A percentile compares a stretch with the other conserved stretches of the same genome.
Conservation (phyloP, 2,113 vertebrate genomes). For the Piprites chloris region DNA sequence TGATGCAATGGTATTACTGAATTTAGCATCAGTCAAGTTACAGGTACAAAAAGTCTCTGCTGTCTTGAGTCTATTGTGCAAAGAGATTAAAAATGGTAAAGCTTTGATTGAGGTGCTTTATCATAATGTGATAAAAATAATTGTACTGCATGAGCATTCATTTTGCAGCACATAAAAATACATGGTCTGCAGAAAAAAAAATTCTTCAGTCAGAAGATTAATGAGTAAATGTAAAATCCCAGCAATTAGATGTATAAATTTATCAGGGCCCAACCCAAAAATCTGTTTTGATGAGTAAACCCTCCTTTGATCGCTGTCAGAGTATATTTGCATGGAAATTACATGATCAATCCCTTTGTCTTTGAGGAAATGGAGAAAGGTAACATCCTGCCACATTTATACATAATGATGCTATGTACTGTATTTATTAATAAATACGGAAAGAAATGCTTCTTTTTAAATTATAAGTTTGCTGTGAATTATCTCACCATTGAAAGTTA, state of each 20-base stretch:
- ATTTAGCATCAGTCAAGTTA: conserved; percentile 24
- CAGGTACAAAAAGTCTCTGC: conserved; percentile 1
- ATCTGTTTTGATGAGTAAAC: conserved; percentile 13
- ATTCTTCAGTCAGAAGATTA: background rate
- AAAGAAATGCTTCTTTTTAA: background rate
- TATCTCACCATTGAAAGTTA: background rate
- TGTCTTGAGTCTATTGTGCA: conserved; percentile 25
- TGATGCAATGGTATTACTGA: background rate
- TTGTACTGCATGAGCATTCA: background rate
- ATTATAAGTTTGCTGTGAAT: conserved; percentile 1
- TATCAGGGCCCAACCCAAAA: background rate
- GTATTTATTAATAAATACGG: conserved; percentile 30
- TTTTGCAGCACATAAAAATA: conserved; percentile 39
- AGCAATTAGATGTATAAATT: background rate
- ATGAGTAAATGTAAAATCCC: background rate
- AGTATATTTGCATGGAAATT: conserved; percentile 29
- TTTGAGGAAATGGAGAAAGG: background rate
- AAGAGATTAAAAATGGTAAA: conserved; percentile 24
- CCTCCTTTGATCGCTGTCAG: background rate
- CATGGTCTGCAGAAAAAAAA: background rate
- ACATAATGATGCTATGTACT: background rate
- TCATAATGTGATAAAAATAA: conserved; percentile 39
- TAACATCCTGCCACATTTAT: background rate
- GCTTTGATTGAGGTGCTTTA: conserved; percentile 27
- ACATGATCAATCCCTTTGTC: conserved; percentile 7